A percentile compares a stretch with the other conserved stretches of the same genome.
phyloP scores from a whole-genome alignment of 92 coral and sea anemone species.

The Palythoa grandiflora region DNA sequence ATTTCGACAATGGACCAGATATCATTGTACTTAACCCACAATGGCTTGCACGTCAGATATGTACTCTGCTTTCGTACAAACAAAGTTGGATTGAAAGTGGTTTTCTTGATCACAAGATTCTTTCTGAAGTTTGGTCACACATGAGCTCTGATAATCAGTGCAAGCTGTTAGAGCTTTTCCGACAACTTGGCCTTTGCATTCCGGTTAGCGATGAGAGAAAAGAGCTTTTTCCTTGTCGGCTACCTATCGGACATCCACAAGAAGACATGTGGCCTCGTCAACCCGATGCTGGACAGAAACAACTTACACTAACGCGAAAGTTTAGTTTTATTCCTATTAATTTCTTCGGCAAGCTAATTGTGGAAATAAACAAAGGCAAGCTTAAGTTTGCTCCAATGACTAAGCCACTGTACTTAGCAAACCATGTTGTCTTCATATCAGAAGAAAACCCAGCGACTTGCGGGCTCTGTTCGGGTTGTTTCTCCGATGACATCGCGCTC shows the following conservation, averaged over 20 bases:
- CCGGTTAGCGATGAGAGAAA: neutral
- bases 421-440: slow-evolving; percentile 12
- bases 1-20: slow-evolving; percentile 11
- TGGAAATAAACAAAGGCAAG: slow-evolving; percentile 8
- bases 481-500: neutral
- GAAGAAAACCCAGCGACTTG: neutral
- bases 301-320: slow-evolving; percentile 10
- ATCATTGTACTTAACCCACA: slow-evolving; percentile 13
- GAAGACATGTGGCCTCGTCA: slow-evolving; percentile 30
- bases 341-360: slow-evolving; percentile 15
- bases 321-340: neutral
- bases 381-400: slow-evolving; percentile 4
- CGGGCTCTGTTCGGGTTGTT: neutral
- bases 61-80: slow-evolving; percentile 11
- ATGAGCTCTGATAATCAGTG: neutral
- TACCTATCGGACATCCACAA: slow-evolving; percentile 4
- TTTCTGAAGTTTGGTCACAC: slow-evolving; percentile 18
- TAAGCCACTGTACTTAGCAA: slow-evolving; percentile 12
- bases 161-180: slow-evolving; percentile 17
- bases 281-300: neutral
- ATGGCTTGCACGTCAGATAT: slow-evolving; percentile 20
- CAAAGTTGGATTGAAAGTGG: slow-evolving; percentile 14
- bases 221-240: slow-evolving; percentile 25
- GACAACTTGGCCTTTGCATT: slow-evolving; percentile 8
- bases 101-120: slow-evolving; percentile 8